Evolutionary conservation across 2,797 vertebrate species (phyloP).

Genomic region (Fistularia tabacaria): DNA sequence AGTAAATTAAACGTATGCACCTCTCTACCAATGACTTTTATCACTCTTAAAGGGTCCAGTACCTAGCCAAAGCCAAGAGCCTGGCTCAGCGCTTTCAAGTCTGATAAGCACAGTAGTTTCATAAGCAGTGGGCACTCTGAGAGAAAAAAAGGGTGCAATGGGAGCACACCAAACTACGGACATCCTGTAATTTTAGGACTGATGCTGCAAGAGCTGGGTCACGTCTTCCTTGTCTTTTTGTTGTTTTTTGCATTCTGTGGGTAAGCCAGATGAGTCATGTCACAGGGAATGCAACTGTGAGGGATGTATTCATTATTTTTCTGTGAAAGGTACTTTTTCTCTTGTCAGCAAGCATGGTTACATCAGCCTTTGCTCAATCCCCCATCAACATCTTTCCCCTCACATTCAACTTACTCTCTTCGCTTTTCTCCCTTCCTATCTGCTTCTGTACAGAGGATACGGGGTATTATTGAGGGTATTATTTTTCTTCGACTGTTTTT

Average conservation of each 20-base stretch:
- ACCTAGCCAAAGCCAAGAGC: slow-evolving; percentile 17
- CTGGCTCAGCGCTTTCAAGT: slow-evolving; percentile 17
- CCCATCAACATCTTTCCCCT: slow-evolving; percentile 49
- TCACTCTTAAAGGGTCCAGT: slow-evolving; percentile 2
- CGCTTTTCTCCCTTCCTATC: slow-evolving; percentile 43
- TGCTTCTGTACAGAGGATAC: slow-evolving; percentile 57
- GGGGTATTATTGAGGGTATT: slow-evolving; percentile 61
- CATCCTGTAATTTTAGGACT: slow-evolving; percentile 37
- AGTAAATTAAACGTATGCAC: no score
- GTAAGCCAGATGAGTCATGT: slow-evolving; percentile 59
- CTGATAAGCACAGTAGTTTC: slow-evolving; percentile 8
- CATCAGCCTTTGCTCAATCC: slow-evolving; percentile 65
- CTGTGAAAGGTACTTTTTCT: slow-evolving; percentile 69
- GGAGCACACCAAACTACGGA: slow-evolving; percentile 32
- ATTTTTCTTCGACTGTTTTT: slow-evolving; percentile 56
- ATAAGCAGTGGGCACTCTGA: no score
- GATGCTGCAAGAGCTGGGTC: slow-evolving; percentile 43
- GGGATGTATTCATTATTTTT: slow-evolving; percentile 66
- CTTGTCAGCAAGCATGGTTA: slow-evolving; percentile 72
- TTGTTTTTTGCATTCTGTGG: slow-evolving; percentile 17
- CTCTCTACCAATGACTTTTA: no score
- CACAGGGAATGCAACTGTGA: slow-evolving; percentile 61
- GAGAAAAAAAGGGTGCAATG: no score
- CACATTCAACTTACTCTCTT: slow-evolving; percentile 35
- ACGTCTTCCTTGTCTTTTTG: slow-evolving; percentile 13